Conservation (phyloP, 1,140 invertebrate species). For the Ceratina calcarata region DNA sequence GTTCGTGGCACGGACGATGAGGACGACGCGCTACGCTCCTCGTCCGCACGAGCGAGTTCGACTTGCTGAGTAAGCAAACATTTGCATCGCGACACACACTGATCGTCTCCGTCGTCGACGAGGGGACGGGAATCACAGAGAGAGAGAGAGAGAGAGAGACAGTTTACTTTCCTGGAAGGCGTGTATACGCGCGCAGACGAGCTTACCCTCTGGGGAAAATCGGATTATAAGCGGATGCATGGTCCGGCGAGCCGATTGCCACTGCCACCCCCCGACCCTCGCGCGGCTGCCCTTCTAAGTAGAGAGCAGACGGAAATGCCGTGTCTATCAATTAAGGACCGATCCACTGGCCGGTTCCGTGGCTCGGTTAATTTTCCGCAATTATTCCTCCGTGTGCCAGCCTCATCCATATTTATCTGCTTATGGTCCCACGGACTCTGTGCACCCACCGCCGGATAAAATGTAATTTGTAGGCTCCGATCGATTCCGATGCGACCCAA, state of each 20-base stretch:
- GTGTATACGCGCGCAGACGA: conserved; percentile 65
- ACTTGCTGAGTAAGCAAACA: conserved; percentile 68
- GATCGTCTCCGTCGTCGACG: conserved; percentile 64
- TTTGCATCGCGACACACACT: conserved; percentile 68
- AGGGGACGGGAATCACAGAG: background rate
- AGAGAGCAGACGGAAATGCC: conserved; percentile 38
- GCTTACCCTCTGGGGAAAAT: conserved; percentile 68
- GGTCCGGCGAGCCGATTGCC: conserved; percentile 49
- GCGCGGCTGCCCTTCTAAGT: background rate
- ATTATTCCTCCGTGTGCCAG: conserved; percentile 18
- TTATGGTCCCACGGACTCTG: background rate
- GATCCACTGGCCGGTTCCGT: conserved; percentile 27
- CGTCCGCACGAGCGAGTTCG: conserved; percentile 29
- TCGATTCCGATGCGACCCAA: background rate
- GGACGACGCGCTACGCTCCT: background rate
- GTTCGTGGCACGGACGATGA: background rate
- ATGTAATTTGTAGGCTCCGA: conserved; percentile 1
- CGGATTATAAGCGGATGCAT: conserved; percentile 66
- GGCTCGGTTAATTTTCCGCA: conserved; percentile 37
- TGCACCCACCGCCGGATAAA: background rate
- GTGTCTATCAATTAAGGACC: conserved; percentile 62
- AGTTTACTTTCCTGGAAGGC: conserved; percentile 72
- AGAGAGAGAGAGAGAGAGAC: too few relatives aligned
- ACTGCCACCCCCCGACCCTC: background rate
- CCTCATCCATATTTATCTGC: conserved; percentile 45